Evolutionary conservation across 2,888 invertebrate genomes (phyloP), one percentile per base, ranked within the genome.

Genomic region (Glaucopsyche alexis): DNA sequence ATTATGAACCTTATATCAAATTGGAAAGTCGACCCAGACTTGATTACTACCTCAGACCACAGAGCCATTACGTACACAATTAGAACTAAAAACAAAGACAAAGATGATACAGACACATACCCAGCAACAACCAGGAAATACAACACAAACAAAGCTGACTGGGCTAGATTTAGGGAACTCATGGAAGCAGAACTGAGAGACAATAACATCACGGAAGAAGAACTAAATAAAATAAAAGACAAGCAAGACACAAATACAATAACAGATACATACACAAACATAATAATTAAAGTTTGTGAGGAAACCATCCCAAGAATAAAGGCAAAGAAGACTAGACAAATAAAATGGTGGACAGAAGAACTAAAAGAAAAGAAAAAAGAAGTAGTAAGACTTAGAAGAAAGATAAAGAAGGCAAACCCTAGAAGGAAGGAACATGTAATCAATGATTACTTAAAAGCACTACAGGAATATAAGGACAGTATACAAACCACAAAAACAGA

Each of bases 321-420:
- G 14, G 8, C 5, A 4, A 70, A 13, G 1, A 50, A 2, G n/a
- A 70, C 70, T 11, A 55, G 19, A 11, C n/a, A 19, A 9, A 55
- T 55, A 55, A 55, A 55, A 19, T 75, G 76, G 75, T 75, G 75
- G 75, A 71, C 65, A 13, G 11, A 50, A 1, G 73, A 74, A 7
- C 55, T 76, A 6, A 14, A 16, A 0, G 29, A 42, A 1, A 14
- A 52, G 29, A 77, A 77, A 11, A 29, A 9, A 38, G 52, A 74
- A 9, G 40, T 72, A 0, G 64, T 38, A 16, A 75, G 64, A 16
- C 47, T 13, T 9, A 72, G 65, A 40, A 38, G 60, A 8, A 70
- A 72, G 11, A 74, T 76, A 29, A 38, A 49, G 11, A 42, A 49
- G 7, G 74, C 75, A 2, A 47, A 69, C 11, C 38, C 19, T 8